Conservation (phyloP, 2,113 vertebrate species). For the Chionis minor region DNA sequence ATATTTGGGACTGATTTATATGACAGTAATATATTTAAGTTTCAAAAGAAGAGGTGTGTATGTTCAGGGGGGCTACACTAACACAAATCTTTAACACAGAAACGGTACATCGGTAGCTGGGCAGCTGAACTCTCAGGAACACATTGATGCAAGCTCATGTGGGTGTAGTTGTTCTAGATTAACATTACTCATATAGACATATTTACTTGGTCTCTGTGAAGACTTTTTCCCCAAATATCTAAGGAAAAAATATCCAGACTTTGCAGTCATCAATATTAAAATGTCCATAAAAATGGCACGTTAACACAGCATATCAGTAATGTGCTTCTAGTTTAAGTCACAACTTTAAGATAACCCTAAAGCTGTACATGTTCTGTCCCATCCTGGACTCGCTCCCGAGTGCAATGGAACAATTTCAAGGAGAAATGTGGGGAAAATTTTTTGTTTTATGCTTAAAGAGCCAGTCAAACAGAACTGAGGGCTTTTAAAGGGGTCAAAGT, state of each 20-base stretch:
- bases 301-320: not conserved
- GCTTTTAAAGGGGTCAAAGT: not conserved
- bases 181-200: not conserved
- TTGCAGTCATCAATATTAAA: not conserved
- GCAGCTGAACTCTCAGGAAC: not conserved
- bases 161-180: not conserved
- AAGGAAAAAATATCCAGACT: not conserved
- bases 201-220: not conserved
- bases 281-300: not conserved
- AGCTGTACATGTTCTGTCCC: not conserved
- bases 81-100: not conserved
- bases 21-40: not conserved
- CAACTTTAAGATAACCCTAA: not conserved
- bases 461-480: not conserved
- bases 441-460: not conserved
- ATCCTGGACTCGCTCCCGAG: not conserved
- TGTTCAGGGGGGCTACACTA: not conserved
- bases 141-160: not conserved
- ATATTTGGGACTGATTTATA: not conserved
- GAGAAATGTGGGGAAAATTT: not conserved
- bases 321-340: not conserved
- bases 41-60: not conserved
- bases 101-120: not conserved
- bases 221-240: not conserved
- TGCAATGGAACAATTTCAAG: not conserved